Conservation (phyloP, 2,797 vertebrate species). For the Amblyraja radiata region DNA sequence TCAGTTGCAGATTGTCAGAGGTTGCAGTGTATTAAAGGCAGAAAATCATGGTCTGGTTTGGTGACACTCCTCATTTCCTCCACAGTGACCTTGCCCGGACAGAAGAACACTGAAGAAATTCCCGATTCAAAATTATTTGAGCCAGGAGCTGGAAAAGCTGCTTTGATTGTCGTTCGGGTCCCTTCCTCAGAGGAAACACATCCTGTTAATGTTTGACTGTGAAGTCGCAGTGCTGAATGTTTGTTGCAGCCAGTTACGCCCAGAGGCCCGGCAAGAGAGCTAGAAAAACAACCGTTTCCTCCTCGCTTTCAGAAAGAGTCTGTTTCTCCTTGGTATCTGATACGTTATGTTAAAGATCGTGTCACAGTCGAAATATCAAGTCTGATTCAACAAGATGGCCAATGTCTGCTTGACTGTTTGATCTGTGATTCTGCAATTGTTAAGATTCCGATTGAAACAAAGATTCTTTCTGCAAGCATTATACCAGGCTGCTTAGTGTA, state of each 20-base stretch:
- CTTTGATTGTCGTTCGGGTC: slow-evolving; percentile 50
- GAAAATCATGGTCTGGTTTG: neutral
- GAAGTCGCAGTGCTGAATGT: slow-evolving; percentile 56
- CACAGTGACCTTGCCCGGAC: slow-evolving; percentile 29
- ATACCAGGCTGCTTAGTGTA: neutral
- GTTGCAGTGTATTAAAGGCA: neutral
- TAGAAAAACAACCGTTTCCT: slow-evolving; percentile 69
- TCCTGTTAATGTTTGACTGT: slow-evolving; percentile 82
- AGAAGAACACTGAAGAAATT: slow-evolving; percentile 25
- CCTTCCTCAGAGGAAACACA: slow-evolving; percentile 93
- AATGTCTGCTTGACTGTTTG: slow-evolving; percentile 1
- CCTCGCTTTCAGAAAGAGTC: slow-evolving; percentile 41
- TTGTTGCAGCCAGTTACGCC: slow-evolving; percentile 64
- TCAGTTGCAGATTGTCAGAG: neutral
- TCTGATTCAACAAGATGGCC: slow-evolving; percentile 11
- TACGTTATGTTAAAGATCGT: neutral
- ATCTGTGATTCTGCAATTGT: neutral
- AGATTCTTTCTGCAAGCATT: neutral
- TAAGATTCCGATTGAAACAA: neutral
- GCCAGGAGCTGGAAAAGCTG: slow-evolving; percentile 30
- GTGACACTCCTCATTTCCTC: slow-evolving; percentile 30
- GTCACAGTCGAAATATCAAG: neutral
- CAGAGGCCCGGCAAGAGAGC: slow-evolving; percentile 60
- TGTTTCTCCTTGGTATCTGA: slow-evolving; percentile 6
- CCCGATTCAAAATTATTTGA: slow-evolving; percentile 21